A percentile compares a stretch with the other conserved stretches of the same genome.
Evolutionary conservation across 2,888 invertebrate species (phyloP).

Genomic region (Creontiades dilutus): DNA sequence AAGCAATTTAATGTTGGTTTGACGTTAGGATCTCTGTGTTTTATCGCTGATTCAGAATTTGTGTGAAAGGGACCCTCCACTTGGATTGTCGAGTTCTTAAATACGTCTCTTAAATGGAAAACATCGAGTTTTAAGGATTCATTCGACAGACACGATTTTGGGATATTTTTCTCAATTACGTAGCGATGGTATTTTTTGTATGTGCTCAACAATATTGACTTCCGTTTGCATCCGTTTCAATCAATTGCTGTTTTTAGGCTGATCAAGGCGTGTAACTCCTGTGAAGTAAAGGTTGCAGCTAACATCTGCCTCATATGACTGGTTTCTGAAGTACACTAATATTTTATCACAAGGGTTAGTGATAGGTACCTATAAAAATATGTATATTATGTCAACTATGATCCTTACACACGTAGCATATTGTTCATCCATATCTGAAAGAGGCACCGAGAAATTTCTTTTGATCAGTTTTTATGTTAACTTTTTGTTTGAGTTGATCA

Average conservation of each 20-base stretch:
- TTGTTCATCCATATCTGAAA: not conserved
- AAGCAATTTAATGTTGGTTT: no score
- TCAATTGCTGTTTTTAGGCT: slow-evolving; percentile 2
- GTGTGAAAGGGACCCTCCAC: no score
- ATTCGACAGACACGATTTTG: no score
- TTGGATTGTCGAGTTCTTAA: no score
- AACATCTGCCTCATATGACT: not conserved
- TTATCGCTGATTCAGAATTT: no score
- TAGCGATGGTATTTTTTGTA: no score
- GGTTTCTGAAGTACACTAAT: not conserved
- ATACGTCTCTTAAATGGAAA: no score
- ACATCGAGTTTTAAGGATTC: no score
- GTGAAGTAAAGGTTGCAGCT: not conserved
- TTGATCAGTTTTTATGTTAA: not conserved
- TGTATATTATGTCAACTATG: not conserved
- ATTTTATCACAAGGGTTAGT: not conserved
- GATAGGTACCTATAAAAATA: not conserved
- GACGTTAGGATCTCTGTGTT: no score
- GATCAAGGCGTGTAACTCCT: not conserved
- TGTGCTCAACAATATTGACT: no score
- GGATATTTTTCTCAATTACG: no score
- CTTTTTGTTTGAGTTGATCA: not conserved
- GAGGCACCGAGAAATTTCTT: not conserved
- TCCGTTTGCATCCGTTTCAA: not conserved
- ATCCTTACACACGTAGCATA: not conserved